phyloP scores from a whole-genome alignment of 1,140 invertebrate species.

The Kradibia gibbosae region DNA sequence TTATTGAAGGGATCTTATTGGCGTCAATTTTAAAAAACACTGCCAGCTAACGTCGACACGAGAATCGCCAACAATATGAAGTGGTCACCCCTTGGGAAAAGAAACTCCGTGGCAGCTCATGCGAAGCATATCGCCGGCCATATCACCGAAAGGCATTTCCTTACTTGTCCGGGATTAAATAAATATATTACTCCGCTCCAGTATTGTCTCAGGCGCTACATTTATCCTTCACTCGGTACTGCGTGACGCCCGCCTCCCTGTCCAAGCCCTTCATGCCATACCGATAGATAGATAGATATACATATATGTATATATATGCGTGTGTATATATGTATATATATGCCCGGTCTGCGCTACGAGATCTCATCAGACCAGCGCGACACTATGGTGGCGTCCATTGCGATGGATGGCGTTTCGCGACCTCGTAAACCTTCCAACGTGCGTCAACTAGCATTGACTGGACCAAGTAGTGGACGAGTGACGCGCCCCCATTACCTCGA shows the following conservation, averaged over 20 bases:
- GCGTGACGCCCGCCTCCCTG: slow-evolving; percentile 53
- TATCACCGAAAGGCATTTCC: neutral
- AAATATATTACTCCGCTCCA: neutral
- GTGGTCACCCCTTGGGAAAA: too few relatives aligned
- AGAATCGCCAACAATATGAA: too few relatives aligned
- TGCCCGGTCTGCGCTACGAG: neutral
- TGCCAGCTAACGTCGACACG: too few relatives aligned
- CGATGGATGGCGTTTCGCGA: slow-evolving; percentile 66
- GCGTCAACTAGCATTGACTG: neutral
- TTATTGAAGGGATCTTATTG: too few relatives aligned
- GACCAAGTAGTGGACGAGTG: neutral
- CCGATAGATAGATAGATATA: slow-evolving; percentile 56
- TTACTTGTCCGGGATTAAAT: neutral
- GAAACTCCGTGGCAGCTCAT: too few relatives aligned
- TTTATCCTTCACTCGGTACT: slow-evolving; percentile 16
- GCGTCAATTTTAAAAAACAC: too few relatives aligned
- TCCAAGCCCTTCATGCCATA: slow-evolving; percentile 67
- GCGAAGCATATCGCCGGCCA: too few relatives aligned
- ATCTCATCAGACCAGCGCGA: slow-evolving; percentile 42
- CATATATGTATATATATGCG: too few relatives aligned
- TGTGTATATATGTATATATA: too few relatives aligned
- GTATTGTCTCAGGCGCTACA: slow-evolving; percentile 22
- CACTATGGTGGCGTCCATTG: slow-evolving; percentile 57
- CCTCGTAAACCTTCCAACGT: slow-evolving; percentile 57
- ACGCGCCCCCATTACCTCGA: neutral